phyloP scores from a whole-genome alignment of 2,113 vertebrate genomes.

The Eudyptes chrysolophus region DNA sequence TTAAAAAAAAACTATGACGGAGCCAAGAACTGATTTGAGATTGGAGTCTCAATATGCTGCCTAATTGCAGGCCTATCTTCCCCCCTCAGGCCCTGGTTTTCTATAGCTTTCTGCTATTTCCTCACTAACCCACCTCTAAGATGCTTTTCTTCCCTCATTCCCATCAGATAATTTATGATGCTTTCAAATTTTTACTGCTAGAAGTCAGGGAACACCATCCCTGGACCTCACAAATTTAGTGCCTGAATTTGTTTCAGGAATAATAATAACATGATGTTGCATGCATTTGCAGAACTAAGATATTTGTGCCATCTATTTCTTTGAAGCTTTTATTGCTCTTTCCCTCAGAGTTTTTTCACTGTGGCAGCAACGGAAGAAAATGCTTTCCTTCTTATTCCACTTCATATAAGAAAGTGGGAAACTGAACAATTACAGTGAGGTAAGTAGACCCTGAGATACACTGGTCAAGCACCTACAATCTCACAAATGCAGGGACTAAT shows the following conservation, averaged over 20 bases:
- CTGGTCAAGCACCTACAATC: background rate
- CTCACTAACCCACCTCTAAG: background rate
- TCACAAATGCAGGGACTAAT: background rate
- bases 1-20: background rate
- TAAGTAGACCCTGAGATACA: background rate
- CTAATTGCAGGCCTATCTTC: background rate
- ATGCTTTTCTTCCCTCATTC: background rate
- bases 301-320: slow-evolving; percentile 19
- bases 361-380: background rate
- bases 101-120: background rate
- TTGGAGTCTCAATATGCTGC: background rate
- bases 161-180: background rate
- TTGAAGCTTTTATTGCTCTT: slow-evolving; percentile 20
- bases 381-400: background rate
- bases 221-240: background rate
- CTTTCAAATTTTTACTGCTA: slow-evolving; percentile 18
- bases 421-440: background rate
- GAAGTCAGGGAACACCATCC: background rate
- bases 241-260: slow-evolving; percentile 1
- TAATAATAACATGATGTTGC: background rate
- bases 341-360: background rate
- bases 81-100: background rate
- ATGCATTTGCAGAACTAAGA: background rate
- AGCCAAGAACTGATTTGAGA: background rate
- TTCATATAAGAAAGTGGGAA: background rate